A percentile compares a stretch with the other conserved stretches of the same genome.
These are phyloP conservation scores for Malacosoma neustria DNA, from an alignment of 2,888 invertebrate species.

Conservation along the genomic window DNA sequence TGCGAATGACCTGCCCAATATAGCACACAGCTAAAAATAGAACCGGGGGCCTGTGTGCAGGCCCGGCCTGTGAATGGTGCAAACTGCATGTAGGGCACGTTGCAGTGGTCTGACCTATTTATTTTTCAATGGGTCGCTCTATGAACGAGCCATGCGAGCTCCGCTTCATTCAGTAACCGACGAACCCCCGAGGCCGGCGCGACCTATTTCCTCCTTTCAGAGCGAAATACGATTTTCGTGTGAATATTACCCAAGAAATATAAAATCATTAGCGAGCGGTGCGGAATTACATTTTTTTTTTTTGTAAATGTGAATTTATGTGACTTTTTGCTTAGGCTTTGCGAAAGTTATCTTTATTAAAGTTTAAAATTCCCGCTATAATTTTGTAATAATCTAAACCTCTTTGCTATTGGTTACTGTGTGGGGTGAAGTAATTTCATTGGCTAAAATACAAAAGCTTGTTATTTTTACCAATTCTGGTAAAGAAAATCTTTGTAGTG, in stretches of 20 bases:
- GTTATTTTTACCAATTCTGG: conserved; percentile 33
- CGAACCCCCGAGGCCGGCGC: conserved; percentile 55
- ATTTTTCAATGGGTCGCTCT: conserved; percentile 68
- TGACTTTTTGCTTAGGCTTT: no score
- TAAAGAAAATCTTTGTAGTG: conserved; percentile 23
- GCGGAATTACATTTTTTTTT: no score
- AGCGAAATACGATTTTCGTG: conserved; percentile 1
- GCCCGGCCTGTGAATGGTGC: conserved; percentile 50
- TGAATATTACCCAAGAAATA: conserved; percentile 7
- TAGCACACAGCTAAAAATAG: conserved; percentile 66
- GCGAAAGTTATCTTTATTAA: no score
- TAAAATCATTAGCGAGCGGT: no score
- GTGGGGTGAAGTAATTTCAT: conserved; percentile 25
- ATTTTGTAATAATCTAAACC: conserved; percentile 20
- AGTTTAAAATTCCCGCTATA: conserved; percentile 43
- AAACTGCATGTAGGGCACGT: conserved; percentile 56
- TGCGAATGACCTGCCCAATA: conserved; percentile 69
- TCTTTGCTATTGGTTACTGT: conserved; percentile 35
- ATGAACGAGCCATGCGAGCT: conserved; percentile 62
- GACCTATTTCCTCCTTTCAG: conserved; percentile 48
- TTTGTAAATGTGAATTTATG: no score
- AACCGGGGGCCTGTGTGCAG: conserved; percentile 44
- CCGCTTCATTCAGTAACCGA: conserved; percentile 64
- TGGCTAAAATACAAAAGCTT: conserved; percentile 31
- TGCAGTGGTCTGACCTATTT: conserved; percentile 73